These are phyloP conservation scores for Mungos mungo DNA, from an alignment of 2,113 vertebrate genomes.

Conservation along the genomic window DNA sequence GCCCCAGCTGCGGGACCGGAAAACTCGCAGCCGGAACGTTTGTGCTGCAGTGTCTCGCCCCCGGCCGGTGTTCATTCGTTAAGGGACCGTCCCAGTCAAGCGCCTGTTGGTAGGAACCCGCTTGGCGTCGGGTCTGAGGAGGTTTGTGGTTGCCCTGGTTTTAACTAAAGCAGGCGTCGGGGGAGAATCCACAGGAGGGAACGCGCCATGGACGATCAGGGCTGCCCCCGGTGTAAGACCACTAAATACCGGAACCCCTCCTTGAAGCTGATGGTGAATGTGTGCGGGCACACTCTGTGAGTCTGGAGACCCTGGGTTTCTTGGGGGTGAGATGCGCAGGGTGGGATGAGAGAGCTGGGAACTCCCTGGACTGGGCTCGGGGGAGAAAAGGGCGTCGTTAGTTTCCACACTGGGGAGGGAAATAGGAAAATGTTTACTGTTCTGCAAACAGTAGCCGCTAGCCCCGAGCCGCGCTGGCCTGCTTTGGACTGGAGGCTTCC, in stretches of 20 bases:
- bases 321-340: not conserved
- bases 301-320: slow-evolving; percentile 72
- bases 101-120: slow-evolving; percentile 15
- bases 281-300: slow-evolving; percentile 99
- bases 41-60: slow-evolving; percentile 26
- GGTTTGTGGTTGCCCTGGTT: not conserved
- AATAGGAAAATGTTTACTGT: not conserved
- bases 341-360: not conserved
- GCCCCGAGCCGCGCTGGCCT: not conserved
- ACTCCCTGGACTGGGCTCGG: not conserved
- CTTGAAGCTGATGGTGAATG: slow-evolving; percentile 97
- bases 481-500: not conserved
- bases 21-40: slow-evolving; percentile 67
- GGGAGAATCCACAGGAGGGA: not conserved
- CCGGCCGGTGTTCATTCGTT: slow-evolving; percentile 40
- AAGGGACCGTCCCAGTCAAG: slow-evolving; percentile 18
- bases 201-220: slow-evolving; percentile 92
- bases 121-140: not conserved
- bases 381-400: not conserved
- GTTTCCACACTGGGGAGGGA: not conserved
- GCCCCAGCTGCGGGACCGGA: not conserved
- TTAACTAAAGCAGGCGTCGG: rapidly evolving
- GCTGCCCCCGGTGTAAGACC: slow-evolving; percentile 97
- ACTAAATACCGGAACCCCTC: slow-evolving; percentile 98
- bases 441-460: not conserved